Conservation (phyloP, 2,888 invertebrate genomes). For the Acanthosepion lycidas region DNA sequence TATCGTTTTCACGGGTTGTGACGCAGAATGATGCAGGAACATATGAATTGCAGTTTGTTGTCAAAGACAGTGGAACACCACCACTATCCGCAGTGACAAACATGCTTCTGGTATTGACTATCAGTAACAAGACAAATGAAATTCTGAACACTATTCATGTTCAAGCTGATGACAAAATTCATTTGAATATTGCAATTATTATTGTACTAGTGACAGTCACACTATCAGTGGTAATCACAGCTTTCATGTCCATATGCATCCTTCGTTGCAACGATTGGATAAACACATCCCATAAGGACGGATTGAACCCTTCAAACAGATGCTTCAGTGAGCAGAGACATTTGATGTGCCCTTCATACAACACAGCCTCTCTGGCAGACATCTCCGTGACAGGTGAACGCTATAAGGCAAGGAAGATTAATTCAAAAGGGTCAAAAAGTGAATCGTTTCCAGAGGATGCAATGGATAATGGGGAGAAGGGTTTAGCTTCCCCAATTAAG, state of each 20-base stretch:
- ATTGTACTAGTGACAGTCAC: neutral
- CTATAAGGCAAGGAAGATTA: slow-evolving; percentile 2
- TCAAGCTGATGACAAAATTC: neutral
- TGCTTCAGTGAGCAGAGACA: neutral
- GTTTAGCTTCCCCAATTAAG: slow-evolving; percentile 4
- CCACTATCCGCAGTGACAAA: neutral
- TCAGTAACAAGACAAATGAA: neutral
- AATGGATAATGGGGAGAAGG: neutral
- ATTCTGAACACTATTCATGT: neutral
- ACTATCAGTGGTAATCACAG: neutral
- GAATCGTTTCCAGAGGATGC: neutral
- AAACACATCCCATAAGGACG: neutral
- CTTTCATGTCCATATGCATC: neutral
- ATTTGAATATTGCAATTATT: neutral
- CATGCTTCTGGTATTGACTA: neutral
- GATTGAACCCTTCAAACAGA: neutral
- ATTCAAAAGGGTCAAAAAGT: neutral
- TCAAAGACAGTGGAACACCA: neutral
- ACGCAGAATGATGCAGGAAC: neutral
- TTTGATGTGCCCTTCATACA: neutral
- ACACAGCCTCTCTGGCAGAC: neutral
- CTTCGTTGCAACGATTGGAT: slow-evolving; percentile 33
- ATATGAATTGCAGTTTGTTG: neutral
- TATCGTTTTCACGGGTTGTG: neutral
- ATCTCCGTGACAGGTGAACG: neutral